Percentiles rank a stretch among this genome's conserved stretches.
Evolutionary conservation across 1,140 invertebrate species (phyloP).

Genomic region (Bombus polaris): DNA sequence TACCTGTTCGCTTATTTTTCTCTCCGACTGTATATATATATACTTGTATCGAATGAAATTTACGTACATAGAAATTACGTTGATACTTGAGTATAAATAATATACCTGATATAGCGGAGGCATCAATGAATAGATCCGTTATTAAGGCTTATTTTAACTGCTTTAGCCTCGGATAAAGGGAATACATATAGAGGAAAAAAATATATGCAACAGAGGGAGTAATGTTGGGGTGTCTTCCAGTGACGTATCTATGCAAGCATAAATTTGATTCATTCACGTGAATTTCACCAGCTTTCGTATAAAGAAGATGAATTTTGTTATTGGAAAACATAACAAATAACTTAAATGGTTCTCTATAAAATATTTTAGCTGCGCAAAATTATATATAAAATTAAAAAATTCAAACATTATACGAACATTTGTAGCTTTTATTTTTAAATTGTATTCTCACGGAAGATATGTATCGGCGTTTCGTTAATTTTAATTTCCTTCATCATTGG

Average conservation of each 20-base stretch:
- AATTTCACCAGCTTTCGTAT: background rate
- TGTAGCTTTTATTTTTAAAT: background rate
- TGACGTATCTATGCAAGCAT: constrained; percentile 14
- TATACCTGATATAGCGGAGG: background rate
- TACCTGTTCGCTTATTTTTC: too few species aligned
- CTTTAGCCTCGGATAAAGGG: background rate
- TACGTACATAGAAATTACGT: background rate
- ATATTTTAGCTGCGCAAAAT: too few species aligned
- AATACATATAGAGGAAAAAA: constrained; percentile 4
- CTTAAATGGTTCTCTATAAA: background rate
- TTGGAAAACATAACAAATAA: background rate
- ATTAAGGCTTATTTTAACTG: constrained; percentile 25
- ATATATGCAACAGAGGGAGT: constrained; percentile 28
- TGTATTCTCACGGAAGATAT: too few species aligned
- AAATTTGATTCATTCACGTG: background rate
- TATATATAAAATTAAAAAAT: background rate
- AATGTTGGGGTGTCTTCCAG: constrained; percentile 41
- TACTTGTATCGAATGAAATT: background rate
- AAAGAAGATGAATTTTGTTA: background rate
- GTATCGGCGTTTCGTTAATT: background rate
- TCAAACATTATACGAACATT: background rate
- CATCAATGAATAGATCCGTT: background rate
- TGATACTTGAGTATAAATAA: background rate
- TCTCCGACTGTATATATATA: background rate
- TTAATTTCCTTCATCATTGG: background rate